Conservation (phyloP, 1,140 invertebrate species). For the Calliphora vicina region DNA sequence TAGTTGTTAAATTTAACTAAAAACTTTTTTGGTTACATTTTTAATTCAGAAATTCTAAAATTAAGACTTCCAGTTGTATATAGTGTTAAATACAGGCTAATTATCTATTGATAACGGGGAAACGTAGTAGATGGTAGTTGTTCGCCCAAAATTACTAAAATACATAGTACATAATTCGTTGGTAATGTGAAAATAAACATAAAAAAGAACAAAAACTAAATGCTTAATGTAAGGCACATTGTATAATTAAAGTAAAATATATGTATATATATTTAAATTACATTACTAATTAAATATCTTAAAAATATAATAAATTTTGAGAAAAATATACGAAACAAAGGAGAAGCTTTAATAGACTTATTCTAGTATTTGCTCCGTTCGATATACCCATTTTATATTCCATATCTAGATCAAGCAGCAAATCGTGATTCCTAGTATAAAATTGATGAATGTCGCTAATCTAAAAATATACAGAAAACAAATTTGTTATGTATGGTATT, state of each 20-base stretch:
- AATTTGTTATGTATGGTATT: too few relatives aligned
- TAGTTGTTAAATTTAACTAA: too few relatives aligned
- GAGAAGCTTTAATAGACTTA: background rate
- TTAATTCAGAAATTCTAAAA: too few relatives aligned
- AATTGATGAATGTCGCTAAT: constrained; percentile 63
- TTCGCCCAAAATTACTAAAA: too few relatives aligned
- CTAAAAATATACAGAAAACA: constrained; percentile 46
- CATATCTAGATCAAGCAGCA: constrained; percentile 60
- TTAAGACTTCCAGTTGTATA: too few relatives aligned
- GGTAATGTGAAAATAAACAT: too few relatives aligned
- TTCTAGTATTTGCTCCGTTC: constrained; percentile 19
- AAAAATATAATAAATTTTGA: background rate
- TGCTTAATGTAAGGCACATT: constrained; percentile 29
- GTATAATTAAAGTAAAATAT: constrained; percentile 23
- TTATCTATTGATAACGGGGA: too few relatives aligned
- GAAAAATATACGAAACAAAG: background rate
- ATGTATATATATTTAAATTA: background rate
- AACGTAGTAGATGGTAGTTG: too few relatives aligned
- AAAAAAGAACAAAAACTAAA: background rate
- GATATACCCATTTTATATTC: constrained; percentile 62
- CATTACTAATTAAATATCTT: background rate
- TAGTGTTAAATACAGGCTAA: too few relatives aligned
- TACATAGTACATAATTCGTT: too few relatives aligned
- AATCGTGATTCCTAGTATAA: constrained; percentile 60
- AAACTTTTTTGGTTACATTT: too few relatives aligned